Conservation (phyloP, 2,797 vertebrate species). For the Crypturellus tataupa region DNA sequence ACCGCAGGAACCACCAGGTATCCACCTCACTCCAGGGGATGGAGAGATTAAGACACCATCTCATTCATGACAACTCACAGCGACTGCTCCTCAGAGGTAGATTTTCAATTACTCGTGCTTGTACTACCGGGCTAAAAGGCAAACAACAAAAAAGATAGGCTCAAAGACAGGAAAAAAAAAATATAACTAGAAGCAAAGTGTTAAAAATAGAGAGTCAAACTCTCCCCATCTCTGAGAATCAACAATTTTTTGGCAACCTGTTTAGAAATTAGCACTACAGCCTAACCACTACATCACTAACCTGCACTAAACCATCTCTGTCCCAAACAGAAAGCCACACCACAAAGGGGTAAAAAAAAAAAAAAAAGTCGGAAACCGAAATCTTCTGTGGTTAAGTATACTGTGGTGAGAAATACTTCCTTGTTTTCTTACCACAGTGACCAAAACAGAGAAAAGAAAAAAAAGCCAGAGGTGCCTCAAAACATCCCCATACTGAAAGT, state of each 20-base stretch:
- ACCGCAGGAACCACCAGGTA: background rate
- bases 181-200: background rate
- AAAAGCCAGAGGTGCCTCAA: background rate
- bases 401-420: slow-evolving; percentile 65
- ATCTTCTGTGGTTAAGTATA: slow-evolving; percentile 57
- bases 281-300: too few species aligned
- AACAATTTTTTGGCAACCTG: background rate
- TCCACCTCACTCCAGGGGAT: background rate
- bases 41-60: background rate
- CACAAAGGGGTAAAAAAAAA: background rate
- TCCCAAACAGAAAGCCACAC: slow-evolving; percentile 4
- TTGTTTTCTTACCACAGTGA: slow-evolving; percentile 26
- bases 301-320: background rate
- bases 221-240: background rate
- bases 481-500: background rate
- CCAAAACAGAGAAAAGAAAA: slow-evolving; percentile 1
- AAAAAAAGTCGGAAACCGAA: slow-evolving; percentile 55
- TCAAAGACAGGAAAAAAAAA: background rate
- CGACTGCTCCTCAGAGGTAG: background rate
- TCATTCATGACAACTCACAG: background rate
- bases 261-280: background rate
- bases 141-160: slow-evolving; percentile 32
- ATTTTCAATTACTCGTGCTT: background rate
- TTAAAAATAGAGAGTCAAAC: background rate
- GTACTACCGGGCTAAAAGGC: background rate